Evolutionary conservation across 2,113 vertebrate species (phyloP), one percentile per base, ranked within the genome.

Genomic region (Caranx ignobilis): DNA sequence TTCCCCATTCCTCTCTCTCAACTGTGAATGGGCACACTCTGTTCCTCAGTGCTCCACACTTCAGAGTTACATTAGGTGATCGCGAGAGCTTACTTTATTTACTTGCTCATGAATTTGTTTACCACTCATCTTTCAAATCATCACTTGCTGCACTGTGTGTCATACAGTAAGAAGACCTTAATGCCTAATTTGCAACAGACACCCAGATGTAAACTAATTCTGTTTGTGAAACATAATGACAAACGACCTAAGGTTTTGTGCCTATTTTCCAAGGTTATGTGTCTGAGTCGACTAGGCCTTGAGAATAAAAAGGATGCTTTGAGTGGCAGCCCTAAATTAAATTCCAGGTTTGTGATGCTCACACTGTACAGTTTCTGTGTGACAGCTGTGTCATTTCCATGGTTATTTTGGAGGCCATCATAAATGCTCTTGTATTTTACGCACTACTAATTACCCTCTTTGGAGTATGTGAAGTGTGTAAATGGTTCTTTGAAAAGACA

Each of bases 401-500:
- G 37, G 48, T 65, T 32, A 47, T 75, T 75, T 48, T 47, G 55
- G 6, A 37, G 19, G 18, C 12, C 3, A 59, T 71, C 54, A 16
- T 43, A 2, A 32, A 26, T 13, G 15, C 11, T 68, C 56, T 34
- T 57, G 34, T 18, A 75, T 65, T 69, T 66, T 5, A 48, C 75
- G 6, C 47, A 63, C 6, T 11, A 43, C 35, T 31, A 76, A 70
- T 71, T 18, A 31, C 41, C 45, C 26, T 76, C 3, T 74, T 5
- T 57, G 10, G 34, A 69, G 34, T 16, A 18, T 71, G 26, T 13
- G 50, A 71, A 11, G 12, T 26, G 5, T 55, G 19, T 31, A 32
- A 64, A 60, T 71, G n/a, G 55, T 62, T 52, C 41, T 52, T 71
- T 77, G 26, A 57, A 35, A 77, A 35, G n/a, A 50, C 21, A 21